Base-by-base conservation (phyloP, 1,140 invertebrate species). In the Diachasma alloeum region DNA sequence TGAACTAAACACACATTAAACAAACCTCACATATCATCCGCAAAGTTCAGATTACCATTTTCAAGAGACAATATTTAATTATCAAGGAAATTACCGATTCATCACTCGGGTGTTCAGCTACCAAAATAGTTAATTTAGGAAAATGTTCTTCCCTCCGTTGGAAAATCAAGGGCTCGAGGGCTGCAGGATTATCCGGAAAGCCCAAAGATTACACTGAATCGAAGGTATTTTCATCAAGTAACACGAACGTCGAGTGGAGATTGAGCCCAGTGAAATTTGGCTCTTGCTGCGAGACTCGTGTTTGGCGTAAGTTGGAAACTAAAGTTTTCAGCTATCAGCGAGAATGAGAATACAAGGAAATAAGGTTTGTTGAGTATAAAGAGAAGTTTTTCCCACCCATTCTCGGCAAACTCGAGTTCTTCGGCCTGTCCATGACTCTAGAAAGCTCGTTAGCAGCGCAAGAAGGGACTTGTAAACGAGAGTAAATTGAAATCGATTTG, bases 401-500 rank as follows among this genome's bases (percentile, higher is more conserved):
- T 72, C 76, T 80, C 81, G 82, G 81, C 83, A 85, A 87, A 88
- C 87, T 87, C 86, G n/a, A n/a, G n/a, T n/a, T n/a, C 85, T 87
- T 31, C 86, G 84, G 83, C 81, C 78, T 87, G 87, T 88, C 87
- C 87, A 87, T 82, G 87, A 88, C 85, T 89, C 88, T 88, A 82
- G 87, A 89, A 88, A 88, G 87, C 88, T 89, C 87, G 88, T 88
- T 89, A 88, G 84, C 83, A 81, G 31, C 31, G 2, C 31, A 3
- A 31, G 31, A 19, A 66, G 83, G 84, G 81, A 83, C 83, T 88
- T 88, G 78, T 79, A 89, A 85, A 89, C 85, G 86, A 87, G 84
- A 85, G 81, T 88, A 89, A 89, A 89, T 89, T 89, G 87, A 89
- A 89, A 89, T 89, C 87, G 88, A 89, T 89, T 86, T 83, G 76